Conservation (phyloP, 2,113 vertebrate species). For the Sterna hirundo region DNA sequence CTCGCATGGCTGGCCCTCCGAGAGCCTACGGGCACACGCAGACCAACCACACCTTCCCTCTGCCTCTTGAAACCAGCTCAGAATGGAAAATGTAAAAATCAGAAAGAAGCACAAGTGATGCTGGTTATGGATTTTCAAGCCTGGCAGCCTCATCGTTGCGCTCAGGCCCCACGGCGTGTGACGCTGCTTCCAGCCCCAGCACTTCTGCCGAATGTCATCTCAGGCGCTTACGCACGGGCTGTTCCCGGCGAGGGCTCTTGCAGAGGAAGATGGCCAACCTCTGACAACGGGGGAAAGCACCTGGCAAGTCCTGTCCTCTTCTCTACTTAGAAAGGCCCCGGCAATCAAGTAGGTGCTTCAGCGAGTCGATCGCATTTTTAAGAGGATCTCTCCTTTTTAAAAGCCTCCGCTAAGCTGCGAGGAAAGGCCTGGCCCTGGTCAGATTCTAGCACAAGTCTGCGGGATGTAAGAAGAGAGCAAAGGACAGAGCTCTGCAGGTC, state of each 20-base stretch:
- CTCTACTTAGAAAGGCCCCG: background rate
- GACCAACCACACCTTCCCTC: background rate
- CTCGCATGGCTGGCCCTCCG: background rate
- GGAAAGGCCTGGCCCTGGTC: background rate
- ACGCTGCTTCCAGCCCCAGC: background rate
- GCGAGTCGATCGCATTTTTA: rapidly evolving
- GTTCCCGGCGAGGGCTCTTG: background rate
- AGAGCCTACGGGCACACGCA: background rate
- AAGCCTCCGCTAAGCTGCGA: background rate
- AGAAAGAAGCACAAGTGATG: background rate
- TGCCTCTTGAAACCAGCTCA: background rate
- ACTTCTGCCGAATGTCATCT: background rate
- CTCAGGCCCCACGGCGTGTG: background rate
- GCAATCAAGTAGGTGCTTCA: background rate
- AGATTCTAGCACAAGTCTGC: background rate
- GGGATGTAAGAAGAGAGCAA: background rate
- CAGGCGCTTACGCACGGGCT: rapidly evolving
- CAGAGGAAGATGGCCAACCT: background rate
- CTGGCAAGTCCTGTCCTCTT: background rate
- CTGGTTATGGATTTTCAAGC: background rate
- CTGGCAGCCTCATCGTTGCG: background rate
- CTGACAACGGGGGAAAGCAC: background rate
- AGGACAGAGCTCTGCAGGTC: background rate
- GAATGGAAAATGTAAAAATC: background rate
- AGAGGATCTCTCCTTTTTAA: background rate